A percentile compares a stretch with the other conserved stretches of the same genome.
Evolutionary conservation across 2,113 vertebrate species (phyloP).

Genomic region (Chionis minor): DNA sequence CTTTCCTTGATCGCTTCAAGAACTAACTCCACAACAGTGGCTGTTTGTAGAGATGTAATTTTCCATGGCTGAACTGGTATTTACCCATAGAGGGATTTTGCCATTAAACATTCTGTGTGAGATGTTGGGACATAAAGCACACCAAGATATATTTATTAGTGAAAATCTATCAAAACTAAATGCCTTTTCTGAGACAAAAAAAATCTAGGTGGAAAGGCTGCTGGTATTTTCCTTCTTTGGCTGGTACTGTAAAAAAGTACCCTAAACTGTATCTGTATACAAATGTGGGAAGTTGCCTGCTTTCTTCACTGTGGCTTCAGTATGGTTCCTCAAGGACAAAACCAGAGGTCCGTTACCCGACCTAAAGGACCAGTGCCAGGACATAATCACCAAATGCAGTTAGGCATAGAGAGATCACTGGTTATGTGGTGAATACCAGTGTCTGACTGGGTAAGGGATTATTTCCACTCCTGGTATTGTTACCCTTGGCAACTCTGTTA

Average conservation of each 20-base stretch:
- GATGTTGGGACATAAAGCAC: not conserved
- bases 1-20: slow-evolving; percentile 20
- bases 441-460: not conserved
- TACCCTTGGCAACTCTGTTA: not conserved
- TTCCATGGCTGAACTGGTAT: not conserved
- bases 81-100: slow-evolving; percentile 13
- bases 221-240: not conserved
- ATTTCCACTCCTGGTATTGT: not conserved
- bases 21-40: not conserved
- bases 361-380: not conserved
- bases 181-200: not conserved
- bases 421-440: not conserved
- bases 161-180: not conserved
- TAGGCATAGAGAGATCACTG: not conserved
- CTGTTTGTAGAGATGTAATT: slow-evolving; percentile 31
- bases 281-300: not conserved
- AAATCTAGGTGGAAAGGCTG: not conserved
- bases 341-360: not conserved
- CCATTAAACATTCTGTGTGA: not conserved
- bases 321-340: not conserved
- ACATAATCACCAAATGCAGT: not conserved
- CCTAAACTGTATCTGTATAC: not conserved
- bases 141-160: not conserved
- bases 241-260: not conserved
- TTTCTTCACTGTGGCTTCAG: not conserved